A percentile compares a stretch with the other conserved stretches of the same genome.
phyloP scores from a whole-genome alignment of 2,797 vertebrate genomes.

The Clarias pachynema region DNA sequence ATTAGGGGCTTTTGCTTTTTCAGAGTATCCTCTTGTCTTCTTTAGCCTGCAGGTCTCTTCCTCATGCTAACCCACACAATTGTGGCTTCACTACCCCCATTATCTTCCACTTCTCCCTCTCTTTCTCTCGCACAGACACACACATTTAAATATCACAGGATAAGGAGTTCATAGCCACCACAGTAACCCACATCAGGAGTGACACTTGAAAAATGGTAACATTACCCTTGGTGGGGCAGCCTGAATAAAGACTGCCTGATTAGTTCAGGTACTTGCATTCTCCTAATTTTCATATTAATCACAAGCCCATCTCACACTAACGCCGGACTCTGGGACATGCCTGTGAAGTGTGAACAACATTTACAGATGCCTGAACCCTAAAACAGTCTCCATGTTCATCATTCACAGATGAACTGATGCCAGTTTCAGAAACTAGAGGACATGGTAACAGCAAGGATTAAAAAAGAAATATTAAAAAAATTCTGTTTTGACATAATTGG shows the following conservation, averaged over 20 bases:
- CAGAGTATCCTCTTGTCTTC: constrained; percentile 41
- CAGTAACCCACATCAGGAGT: constrained; percentile 83
- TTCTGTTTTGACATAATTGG: background rate
- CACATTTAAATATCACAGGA: constrained; percentile 73
- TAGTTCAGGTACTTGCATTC: constrained; percentile 96
- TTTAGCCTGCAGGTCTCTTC: constrained; percentile 56
- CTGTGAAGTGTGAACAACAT: constrained; percentile 86
- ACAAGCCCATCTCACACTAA: constrained; percentile 83
- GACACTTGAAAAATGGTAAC: constrained; percentile 97
- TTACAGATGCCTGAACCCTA: constrained; percentile 79
- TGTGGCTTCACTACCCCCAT: constrained; percentile 30
- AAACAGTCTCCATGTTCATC: constrained; percentile 64
- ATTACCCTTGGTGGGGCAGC: constrained; percentile 88
- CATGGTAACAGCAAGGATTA: constrained; percentile 6
- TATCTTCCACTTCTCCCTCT: constrained; percentile 35
- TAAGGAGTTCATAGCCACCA: constrained; percentile 74
- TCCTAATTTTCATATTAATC: constrained; percentile 98
- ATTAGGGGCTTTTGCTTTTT: constrained; percentile 54
- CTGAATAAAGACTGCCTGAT: constrained; percentile 96
- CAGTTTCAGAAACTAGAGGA: background rate
- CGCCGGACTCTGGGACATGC: constrained; percentile 78
- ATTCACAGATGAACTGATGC: constrained; percentile 26
- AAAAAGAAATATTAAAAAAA: background rate
- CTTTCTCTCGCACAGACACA: constrained; percentile 59
- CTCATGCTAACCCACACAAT: constrained; percentile 46